phyloP scores from a whole-genome alignment of 2,113 vertebrate genomes.

The Poicephalus gulielmi region DNA sequence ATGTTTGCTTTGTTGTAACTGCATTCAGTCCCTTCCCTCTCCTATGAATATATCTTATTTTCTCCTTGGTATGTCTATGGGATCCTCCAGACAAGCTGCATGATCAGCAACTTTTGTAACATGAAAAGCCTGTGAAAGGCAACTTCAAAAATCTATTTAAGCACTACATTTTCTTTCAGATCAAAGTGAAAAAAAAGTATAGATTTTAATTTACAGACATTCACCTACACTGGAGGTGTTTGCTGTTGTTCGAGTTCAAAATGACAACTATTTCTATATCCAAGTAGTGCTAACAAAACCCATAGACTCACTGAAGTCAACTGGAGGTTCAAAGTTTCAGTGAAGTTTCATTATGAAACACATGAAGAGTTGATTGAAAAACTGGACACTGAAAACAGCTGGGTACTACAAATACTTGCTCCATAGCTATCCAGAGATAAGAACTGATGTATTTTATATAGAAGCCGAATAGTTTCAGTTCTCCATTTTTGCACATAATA shows the following conservation, averaged over 20 bases:
- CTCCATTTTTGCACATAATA: not conserved
- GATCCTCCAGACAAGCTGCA: not conserved
- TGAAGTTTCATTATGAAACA: not conserved
- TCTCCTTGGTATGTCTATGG: not conserved
- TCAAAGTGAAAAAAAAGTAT: not conserved
- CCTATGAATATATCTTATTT: not conserved
- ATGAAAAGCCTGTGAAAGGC: not conserved
- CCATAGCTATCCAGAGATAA: not conserved
- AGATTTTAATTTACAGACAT: not conserved
- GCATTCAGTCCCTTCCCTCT: not conserved
- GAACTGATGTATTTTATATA: rapidly evolving
- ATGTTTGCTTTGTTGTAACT: not conserved
- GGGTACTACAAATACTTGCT: not conserved
- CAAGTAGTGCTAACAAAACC: not conserved
- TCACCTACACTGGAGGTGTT: not conserved
- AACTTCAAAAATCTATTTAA: not conserved
- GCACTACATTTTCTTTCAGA: not conserved
- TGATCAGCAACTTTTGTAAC: not conserved
- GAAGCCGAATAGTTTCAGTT: not conserved
- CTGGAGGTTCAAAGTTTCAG: not conserved
- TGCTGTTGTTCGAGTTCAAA: not conserved
- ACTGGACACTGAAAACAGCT: not conserved
- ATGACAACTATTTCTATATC: not conserved
- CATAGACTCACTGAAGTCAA: not conserved
- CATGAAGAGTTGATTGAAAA: not conserved